Evolutionary conservation across 2,888 invertebrate genomes (phyloP).

Genomic region (Platycheirus albimanus): DNA sequence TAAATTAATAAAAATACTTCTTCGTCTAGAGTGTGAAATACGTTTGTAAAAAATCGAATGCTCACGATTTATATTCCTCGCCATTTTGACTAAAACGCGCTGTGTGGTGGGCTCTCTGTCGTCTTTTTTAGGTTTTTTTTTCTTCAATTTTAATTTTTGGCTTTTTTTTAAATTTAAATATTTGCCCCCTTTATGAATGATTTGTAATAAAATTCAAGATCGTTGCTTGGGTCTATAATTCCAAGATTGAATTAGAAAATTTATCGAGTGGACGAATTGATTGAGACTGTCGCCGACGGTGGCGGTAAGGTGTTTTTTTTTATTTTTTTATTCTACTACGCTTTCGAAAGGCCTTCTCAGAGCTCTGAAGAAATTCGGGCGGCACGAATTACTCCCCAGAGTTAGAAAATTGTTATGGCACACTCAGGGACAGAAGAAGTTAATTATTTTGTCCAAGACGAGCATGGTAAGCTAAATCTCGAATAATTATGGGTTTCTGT

Average conservation of each 20-base stretch:
- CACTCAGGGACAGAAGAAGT: slow-evolving; percentile 80
- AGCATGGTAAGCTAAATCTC: slow-evolving; percentile 79
- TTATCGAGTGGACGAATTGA: slow-evolving; percentile 25
- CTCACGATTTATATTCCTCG: slow-evolving; percentile 63
- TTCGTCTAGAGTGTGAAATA: slow-evolving; percentile 47
- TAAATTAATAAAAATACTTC: slow-evolving; percentile 48
- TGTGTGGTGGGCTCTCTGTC: slow-evolving; percentile 69
- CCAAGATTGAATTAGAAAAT: slow-evolving; percentile 19
- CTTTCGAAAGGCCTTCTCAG: slow-evolving; percentile 53
- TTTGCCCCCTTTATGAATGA: slow-evolving; percentile 47
- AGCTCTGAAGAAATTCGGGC: slow-evolving; percentile 54
- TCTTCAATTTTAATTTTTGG: slow-evolving; percentile 20
- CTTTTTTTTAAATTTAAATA: slow-evolving; percentile 44
- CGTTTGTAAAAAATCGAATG: slow-evolving; percentile 54
- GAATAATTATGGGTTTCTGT: slow-evolving; percentile 5
- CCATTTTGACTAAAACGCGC: slow-evolving; percentile 73
- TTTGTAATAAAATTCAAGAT: slow-evolving; percentile 52
- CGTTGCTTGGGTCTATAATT: slow-evolving; percentile 40
- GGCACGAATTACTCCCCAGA: slow-evolving; percentile 52
- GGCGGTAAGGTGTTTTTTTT: slow-evolving; percentile 52
- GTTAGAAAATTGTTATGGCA: slow-evolving; percentile 73
- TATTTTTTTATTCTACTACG: no score
- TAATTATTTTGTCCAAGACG: slow-evolving; percentile 81
- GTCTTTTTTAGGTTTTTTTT: slow-evolving; percentile 44
- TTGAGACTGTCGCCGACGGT: slow-evolving; percentile 38